Evolutionary conservation across 1,140 invertebrate species (phyloP).

Genomic region (Leptoteleia sp.): DNA sequence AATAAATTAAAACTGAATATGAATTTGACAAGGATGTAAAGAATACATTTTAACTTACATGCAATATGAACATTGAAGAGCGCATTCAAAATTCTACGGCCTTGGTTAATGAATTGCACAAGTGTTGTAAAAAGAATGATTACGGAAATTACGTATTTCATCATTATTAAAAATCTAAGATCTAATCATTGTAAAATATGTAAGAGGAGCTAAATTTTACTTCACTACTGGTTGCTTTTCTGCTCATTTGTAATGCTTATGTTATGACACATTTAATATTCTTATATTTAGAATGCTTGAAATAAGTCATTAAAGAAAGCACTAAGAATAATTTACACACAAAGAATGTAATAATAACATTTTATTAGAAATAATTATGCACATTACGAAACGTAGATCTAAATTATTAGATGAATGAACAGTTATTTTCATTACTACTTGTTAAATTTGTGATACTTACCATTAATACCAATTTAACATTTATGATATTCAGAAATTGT

Average conservation of each 20-base stretch:
- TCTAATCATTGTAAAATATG: no score
- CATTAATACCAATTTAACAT: slow-evolving; percentile 27
- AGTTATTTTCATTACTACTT: slow-evolving; percentile 32
- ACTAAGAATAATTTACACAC: slow-evolving; percentile 27
- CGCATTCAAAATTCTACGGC: no score
- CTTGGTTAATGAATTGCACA: no score
- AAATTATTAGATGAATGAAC: slow-evolving; percentile 7
- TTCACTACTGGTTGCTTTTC: no score
- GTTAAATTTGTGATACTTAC: slow-evolving; percentile 22
- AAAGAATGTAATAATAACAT: slow-evolving; percentile 21
- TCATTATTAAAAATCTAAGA: no score
- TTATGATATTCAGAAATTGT: slow-evolving; percentile 13
- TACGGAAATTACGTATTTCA: no score
- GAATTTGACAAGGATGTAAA: no score
- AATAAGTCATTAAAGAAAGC: slow-evolving; percentile 4
- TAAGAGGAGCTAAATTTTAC: no score
- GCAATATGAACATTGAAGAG: no score
- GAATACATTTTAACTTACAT: no score
- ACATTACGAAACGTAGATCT: slow-evolving; percentile 22
- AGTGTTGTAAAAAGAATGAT: no score
- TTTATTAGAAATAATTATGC: slow-evolving; percentile 22
- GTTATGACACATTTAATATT: slow-evolving; percentile 3
- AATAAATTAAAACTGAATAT: no score
- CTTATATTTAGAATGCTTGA: slow-evolving; percentile 4
- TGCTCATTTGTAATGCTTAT: not conserved